Conservation (phyloP, 1,140 invertebrate species). For the Hyposmocoma kahamanoa region DNA sequence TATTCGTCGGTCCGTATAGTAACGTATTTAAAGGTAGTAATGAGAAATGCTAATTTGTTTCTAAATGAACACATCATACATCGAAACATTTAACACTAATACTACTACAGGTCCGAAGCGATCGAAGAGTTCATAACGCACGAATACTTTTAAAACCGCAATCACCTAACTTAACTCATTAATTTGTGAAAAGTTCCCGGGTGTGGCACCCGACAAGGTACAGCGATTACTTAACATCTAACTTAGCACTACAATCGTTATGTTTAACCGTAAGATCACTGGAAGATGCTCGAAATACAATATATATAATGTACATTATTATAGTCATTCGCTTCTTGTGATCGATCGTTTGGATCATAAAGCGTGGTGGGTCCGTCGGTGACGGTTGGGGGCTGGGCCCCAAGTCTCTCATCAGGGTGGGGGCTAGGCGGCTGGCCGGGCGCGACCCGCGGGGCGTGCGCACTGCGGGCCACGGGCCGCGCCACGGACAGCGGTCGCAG, state of each 20-base stretch:
- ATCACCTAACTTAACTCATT: conserved; percentile 50
- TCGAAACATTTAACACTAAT: conserved; percentile 61
- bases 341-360: conserved; percentile 25
- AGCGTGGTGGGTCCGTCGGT: conserved; percentile 32
- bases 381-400: conserved; percentile 5
- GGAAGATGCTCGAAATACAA: conserved; percentile 66
- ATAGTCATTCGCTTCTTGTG: conserved; percentile 42
- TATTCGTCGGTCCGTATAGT: conserved; percentile 42
- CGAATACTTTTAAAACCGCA: conserved; percentile 39
- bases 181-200: conserved; percentile 64
- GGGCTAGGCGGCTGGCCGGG: neutral
- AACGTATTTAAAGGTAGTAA: conserved; percentile 36
- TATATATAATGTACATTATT: conserved; percentile 44
- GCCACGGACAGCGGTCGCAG: no score
- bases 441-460: neutral
- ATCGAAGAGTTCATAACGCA: conserved; percentile 40
- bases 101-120: conserved; percentile 56
- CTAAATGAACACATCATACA: conserved; percentile 69
- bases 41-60: conserved; percentile 53
- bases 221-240: conserved; percentile 63
- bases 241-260: conserved; percentile 63
- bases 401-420: no score
- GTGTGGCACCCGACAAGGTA: conserved; percentile 55
- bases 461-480: neutral
- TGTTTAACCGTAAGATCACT: conserved; percentile 63